Evolutionary conservation across 1,140 invertebrate genomes (phyloP), one percentile per base, ranked within the genome.

Genomic region (Bombus pascuorum): DNA sequence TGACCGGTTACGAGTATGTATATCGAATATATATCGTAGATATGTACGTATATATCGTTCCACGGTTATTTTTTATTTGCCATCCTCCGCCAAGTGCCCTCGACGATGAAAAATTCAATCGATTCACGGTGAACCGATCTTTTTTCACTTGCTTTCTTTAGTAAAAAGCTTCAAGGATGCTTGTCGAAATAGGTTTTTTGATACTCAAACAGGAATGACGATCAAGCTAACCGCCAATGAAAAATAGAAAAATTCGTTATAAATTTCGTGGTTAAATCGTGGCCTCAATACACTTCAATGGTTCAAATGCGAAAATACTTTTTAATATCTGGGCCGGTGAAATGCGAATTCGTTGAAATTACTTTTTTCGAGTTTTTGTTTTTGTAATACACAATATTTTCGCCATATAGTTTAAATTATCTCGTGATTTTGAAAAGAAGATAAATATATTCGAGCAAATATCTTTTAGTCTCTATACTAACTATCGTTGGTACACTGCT

Each of bases 171-270:
- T 75, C 42, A 59, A 82, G 81, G 42, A 47, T 47, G n/a, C 81
- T 82, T 47, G 81, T 75, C 57, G 72, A 53, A 72, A 82, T 82
- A 22, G 81, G 81, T 32, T 65, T 59, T 75, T 62, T 66, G 42
- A 28, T 34, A 72, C 37, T 82, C 34, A 22, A 82, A 75, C 75
- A 28, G 39, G 6, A n/a, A 25, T 32, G 57, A 75, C 57, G 71
- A 13, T 66, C 42, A n/a, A 75, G 8, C 10, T 47, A 66, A 82
- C 25, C 71, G 42, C 25, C 15, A 42, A 37, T 75, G 39, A 47
- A 82, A 75, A 82, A 72, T 62, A 44, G 53, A 34, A 44, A 73
- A 70, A 73, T 81, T 39, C 53, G 15, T 53, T 22, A 9, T n/a
- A 65, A 62, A 59, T 42, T 71, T n/a, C 25, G 39, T 8, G 72